Evolutionary conservation across 2,888 invertebrate species (phyloP).

Genomic region (Balanococcus diminutus): DNA sequence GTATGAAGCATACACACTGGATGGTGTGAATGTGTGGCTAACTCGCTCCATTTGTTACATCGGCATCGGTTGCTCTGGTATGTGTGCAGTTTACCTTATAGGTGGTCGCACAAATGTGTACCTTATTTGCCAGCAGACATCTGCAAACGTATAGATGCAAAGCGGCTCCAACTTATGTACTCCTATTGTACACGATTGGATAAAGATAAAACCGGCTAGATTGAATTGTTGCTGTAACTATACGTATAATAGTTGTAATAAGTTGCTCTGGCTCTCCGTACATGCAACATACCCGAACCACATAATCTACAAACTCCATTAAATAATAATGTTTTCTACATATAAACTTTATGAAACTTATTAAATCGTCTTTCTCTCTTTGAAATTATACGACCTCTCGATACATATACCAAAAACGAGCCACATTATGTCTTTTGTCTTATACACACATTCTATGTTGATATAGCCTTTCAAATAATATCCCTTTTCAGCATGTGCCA

Average conservation of each 20-base stretch:
- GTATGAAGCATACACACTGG: background rate
- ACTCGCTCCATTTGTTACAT: slow-evolving; percentile 16
- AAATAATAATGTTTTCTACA: background rate
- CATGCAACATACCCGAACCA: background rate
- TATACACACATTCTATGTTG: background rate
- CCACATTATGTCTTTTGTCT: background rate
- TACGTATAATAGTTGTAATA: background rate
- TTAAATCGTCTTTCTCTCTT: background rate
- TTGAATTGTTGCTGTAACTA: slow-evolving; percentile 17
- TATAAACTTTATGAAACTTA: no score
- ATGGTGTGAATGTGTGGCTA: slow-evolving; percentile 1
- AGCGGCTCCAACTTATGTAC: slow-evolving; percentile 12
- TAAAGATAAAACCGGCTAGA: slow-evolving; percentile 6
- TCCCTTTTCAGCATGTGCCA: background rate
- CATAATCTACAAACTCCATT: background rate
- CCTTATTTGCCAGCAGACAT: slow-evolving; percentile 16
- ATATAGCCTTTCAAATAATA: slow-evolving; percentile 24
- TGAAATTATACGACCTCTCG: background rate
- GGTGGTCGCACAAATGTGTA: slow-evolving; percentile 15
- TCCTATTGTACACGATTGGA: background rate
- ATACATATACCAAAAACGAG: background rate
- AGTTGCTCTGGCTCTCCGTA: background rate
- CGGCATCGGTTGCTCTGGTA: no score
- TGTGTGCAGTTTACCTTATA: slow-evolving; percentile 39
- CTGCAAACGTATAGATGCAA: background rate